Evolutionary conservation across 2,113 vertebrate genomes (phyloP), one percentile per base, ranked within the genome.

Genomic region (Typhlomys cinereus): DNA sequence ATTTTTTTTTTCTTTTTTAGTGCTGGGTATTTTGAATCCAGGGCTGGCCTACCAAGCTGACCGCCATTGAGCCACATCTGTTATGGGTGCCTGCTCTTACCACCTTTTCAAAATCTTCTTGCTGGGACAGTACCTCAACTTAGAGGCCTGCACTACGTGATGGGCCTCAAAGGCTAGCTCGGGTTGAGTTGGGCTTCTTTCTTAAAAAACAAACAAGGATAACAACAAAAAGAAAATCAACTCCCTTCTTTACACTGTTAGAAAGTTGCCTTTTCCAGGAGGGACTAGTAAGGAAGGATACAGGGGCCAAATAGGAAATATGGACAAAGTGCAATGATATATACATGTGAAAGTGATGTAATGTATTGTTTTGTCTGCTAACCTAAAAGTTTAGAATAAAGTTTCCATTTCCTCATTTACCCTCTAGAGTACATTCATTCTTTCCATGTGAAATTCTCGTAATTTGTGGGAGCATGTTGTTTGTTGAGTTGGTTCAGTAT

Each of bases 201-300:
- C 59, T 61, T 17, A 61, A 44, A 79, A 80, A 41, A n/a, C 48
- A 66, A 10, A 5, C 52, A 71, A 73, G 25, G 14, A 73, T n/a
- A 71, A 44, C 39, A 73, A 36, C 2, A 76, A 76, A 41, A 44
- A 71, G 29, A 57, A 57, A 59, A 29, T 41, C 14, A 31, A 57
- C 5, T 34, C 52, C 54, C 41, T 80, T 54, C 11, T 66, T 76
- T n/a, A 23, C 31, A 36, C 6, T 57, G 52, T 39, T 64, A 25
- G 79, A 31, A 21, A 70, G 61, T 79, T 88, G 7, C 36, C 62
- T 90, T 95, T 95, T 86, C 70, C 14, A 81, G 59, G 29, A 59
- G 17, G 18, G 5, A 29, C 10, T 44, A 14, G 39, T 8, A 21
- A 34, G 57, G 10, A 44, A 62, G 73, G n/a, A 17, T 31, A 17